Percentiles rank a stretch among this genome's conserved stretches.
phyloP scores from a whole-genome alignment of 2,113 vertebrate species.

The Solea senegalensis region DNA sequence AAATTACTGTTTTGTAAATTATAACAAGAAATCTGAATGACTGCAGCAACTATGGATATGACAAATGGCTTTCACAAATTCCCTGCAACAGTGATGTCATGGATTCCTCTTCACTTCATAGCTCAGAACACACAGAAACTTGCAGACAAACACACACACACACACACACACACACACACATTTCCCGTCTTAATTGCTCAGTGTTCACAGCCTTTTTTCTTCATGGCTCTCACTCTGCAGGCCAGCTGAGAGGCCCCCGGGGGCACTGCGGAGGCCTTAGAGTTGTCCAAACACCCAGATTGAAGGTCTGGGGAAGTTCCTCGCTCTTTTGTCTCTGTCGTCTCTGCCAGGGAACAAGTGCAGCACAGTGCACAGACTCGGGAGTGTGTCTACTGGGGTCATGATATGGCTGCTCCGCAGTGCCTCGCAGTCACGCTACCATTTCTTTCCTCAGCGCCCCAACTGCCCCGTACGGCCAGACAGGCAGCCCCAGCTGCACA shows the following conservation, averaged over 20 bases:
- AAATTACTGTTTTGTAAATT: background rate
- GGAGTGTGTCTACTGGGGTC: constrained; percentile 61
- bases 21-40: constrained; percentile 14
- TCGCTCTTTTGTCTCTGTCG: constrained; percentile 61
- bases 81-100: constrained; percentile 63
- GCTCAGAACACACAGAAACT: constrained; percentile 30
- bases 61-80: constrained; percentile 51
- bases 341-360: constrained; percentile 75
- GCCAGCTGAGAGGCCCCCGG: constrained; percentile 64
- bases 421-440: constrained; percentile 69
- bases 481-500: constrained; percentile 71
- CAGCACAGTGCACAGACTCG: constrained; percentile 71
- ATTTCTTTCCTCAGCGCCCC: constrained; percentile 32
- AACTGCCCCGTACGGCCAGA: constrained; percentile 42
- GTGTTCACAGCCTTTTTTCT: constrained; percentile 58
- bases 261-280: constrained; percentile 66
- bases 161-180: constrained; percentile 34
- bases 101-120: constrained; percentile 38
- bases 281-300: constrained; percentile 79
- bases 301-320: constrained; percentile 73
- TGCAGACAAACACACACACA: constrained; percentile 11
- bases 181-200: constrained; percentile 52
- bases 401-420: constrained; percentile 46
- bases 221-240: constrained; percentile 32
- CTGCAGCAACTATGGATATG: constrained; percentile 16